These are phyloP conservation scores for Gymnocypris eckloni DNA, from an alignment of 2,797 vertebrate species.

Conservation along the genomic window DNA sequence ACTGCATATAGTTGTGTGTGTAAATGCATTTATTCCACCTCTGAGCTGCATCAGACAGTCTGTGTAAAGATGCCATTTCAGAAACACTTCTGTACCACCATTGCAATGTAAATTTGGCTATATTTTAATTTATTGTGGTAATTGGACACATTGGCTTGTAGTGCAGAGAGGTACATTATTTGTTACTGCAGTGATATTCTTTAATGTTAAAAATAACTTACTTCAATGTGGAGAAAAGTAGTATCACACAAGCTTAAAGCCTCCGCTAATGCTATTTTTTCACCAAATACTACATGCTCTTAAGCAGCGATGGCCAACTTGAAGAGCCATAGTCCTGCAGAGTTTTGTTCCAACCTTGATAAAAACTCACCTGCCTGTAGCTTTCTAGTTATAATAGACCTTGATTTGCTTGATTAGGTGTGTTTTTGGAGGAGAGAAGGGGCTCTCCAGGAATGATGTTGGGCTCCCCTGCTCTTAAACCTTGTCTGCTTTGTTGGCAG, in stretches of 20 bases:
- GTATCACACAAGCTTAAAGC: not conserved
- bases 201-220: not conserved
- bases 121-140: too few relatives aligned
- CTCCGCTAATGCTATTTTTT: not conserved
- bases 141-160: not conserved
- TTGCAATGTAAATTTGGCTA: too few relatives aligned
- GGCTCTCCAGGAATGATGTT: not conserved
- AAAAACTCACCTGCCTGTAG: too few relatives aligned
- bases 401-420: not conserved
- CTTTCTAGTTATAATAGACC: not conserved
- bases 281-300: not conserved
- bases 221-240: not conserved
- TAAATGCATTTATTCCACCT: too few relatives aligned
- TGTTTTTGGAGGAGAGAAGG: not conserved
- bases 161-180: not conserved
- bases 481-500: not conserved
- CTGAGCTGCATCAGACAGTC: too few relatives aligned
- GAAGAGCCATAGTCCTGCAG: too few relatives aligned
- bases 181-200: not conserved
- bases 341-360: too few relatives aligned
- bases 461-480: not conserved
- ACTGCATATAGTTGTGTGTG: too few relatives aligned
- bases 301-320: not conserved
- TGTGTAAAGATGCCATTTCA: too few relatives aligned
- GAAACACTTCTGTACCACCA: too few relatives aligned